Conservation (phyloP, 2,888 invertebrate genomes). For the Toxonevra muliebris region DNA sequence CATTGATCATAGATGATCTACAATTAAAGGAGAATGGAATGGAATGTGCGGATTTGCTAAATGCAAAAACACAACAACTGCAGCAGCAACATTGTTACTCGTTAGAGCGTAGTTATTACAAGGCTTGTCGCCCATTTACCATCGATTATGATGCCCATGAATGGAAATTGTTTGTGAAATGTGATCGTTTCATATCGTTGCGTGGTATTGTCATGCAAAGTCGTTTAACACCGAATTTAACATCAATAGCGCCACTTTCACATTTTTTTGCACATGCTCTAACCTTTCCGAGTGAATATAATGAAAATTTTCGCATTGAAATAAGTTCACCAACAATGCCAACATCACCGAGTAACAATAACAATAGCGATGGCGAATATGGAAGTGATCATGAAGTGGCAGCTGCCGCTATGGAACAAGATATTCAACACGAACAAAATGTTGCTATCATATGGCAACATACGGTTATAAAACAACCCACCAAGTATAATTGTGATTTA, state of each 20-base stretch:
- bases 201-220: slow-evolving; percentile 60
- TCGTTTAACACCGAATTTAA: slow-evolving; percentile 56
- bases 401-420: background rate
- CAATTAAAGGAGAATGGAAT: slow-evolving; percentile 36
- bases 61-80: background rate
- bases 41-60: background rate
- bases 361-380: slow-evolving; percentile 24
- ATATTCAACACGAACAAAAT: slow-evolving; percentile 18
- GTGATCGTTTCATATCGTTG: slow-evolving; percentile 59
- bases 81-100: slow-evolving; percentile 39
- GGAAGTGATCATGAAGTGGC: slow-evolving; percentile 3
- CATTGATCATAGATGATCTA: slow-evolving; percentile 49
- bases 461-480: slow-evolving; percentile 50
- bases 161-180: slow-evolving; percentile 54
- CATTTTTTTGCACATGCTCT: background rate
- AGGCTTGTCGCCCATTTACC: slow-evolving; percentile 61
- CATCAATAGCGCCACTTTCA: slow-evolving; percentile 30
- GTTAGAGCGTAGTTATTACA: slow-evolving; percentile 61
- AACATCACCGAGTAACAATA: slow-evolving; percentile 8
- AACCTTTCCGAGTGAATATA: slow-evolving; percentile 49
- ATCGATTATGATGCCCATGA: slow-evolving; percentile 51
- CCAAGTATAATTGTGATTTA: slow-evolving; percentile 62
- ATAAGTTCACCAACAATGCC: slow-evolving; percentile 42
- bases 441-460: slow-evolving; percentile 51
- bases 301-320: slow-evolving; percentile 56